Evolutionary conservation across 2,113 vertebrate genomes (phyloP), one percentile per base, ranked within the genome.

Genomic region (Upupa epops): DNA sequence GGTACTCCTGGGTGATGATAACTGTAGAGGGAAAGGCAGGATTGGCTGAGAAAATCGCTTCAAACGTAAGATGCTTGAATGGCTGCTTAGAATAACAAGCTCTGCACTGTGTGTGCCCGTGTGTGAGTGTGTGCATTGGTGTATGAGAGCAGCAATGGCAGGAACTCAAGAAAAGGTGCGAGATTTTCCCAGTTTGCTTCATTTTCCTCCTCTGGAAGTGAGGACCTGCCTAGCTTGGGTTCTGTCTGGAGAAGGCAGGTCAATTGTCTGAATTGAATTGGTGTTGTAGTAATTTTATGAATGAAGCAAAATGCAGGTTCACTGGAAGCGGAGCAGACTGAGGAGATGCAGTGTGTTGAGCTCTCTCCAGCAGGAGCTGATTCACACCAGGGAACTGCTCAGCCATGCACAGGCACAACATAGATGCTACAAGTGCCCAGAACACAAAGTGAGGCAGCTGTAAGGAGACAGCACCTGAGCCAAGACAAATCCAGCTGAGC

Each of bases 201-300:
- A 83, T 91, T 83, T 88, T 77, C 42, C 21, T 80, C 56, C 59
- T 80, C n/a, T 7, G 19, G 37, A 32, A 45, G 32, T 11, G 59
- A 79, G 49, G 73, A 46, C 25, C 48, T 68, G 69, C 49, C 21
- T 46, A 13, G 49, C 78, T 76, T 10, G 22, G 49, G 72, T 60
- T 92, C 34, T 83, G 36, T 9, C 22, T 88, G 85, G 49, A 88
- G 40, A 42, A 42, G 55, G 11, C 7, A 54, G 65, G 45, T 22
- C 9, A 91, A 86, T 29, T 3, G 26, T 32, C 52, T 4, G 7
- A 54, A 48, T 16, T 45, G 64, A 45, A 17, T 37, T 59, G 17
- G 60, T 2, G 52, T 40, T 72, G 88, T 29, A 55, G 77, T 28
- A 32, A 80, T 68, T 92, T 92, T 94, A 89, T 93, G 89, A 96